Base-by-base conservation (phyloP, 2,888 invertebrate genomes). In the Mayetiola destructor region DNA sequence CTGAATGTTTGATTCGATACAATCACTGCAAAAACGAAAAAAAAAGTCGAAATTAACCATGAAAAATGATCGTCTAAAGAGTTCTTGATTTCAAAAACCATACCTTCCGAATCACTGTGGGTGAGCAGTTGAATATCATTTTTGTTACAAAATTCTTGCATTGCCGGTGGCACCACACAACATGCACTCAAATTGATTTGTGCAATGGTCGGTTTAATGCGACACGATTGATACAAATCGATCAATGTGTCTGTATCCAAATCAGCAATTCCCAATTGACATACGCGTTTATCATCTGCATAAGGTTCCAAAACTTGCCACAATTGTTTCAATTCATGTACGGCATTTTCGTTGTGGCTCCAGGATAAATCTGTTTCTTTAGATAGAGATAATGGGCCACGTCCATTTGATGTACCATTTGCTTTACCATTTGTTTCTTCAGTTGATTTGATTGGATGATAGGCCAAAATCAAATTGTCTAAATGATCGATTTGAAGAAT, bases 181-280 rank as follows among this genome's bases (percentile, higher is more conserved):
- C 95, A 95, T 14, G 88, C 85, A 1, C 88, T 84, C 57, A 95
- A 76, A 75, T 92, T 95, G 59, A 96, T 91, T 75, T 96, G 95
- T 57, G 93, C 86, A 58, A 92, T 90, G 60, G 81, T 78, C 3
- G 95, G 95, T 66, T 88, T 85, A 12, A 90, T 78, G 68, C 76
- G 76, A 0, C 89, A 84, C 79, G 82, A 83, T 20, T 52, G 12
- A 71, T 88, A 84, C 1, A 95, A 73, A 57, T 82, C 76, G 30
- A 84, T 79, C 37, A 96, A 83, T 18, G 84, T 80, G 0, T 80
- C 79, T 27, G 88, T 87, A 62, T 91, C 90, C n/a, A 94, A 78
- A 71, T 95, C 94, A 2, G 92, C 87, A 36, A 94, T 80, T 32
- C 95, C 95, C 29, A 93, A 75, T 64, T 85, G 84, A 16, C 77